These are phyloP conservation scores for Brachionus asplanchnoidis DNA, from an alignment of 1,140 invertebrate genomes.

Conservation along the genomic window DNA sequence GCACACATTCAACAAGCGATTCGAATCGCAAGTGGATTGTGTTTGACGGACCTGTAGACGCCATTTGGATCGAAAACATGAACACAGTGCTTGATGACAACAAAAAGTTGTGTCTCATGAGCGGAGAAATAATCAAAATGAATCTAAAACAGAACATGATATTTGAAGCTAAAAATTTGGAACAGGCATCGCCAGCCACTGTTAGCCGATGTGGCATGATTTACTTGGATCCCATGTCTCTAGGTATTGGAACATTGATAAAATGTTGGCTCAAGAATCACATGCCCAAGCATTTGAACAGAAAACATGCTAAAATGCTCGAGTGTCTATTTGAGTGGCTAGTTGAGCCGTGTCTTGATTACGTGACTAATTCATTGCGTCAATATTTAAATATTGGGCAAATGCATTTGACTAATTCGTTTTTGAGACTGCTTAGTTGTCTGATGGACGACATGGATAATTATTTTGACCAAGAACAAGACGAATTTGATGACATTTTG, in stretches of 20 bases:
- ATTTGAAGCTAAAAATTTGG: constrained; percentile 54
- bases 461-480: constrained; percentile 1
- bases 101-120: constrained; percentile 59
- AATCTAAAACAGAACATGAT: constrained; percentile 53
- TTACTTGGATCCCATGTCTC: constrained; percentile 56
- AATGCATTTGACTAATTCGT: constrained; percentile 65
- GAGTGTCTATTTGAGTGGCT: constrained; percentile 56
- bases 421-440: constrained; percentile 53
- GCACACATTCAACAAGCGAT: constrained; percentile 55
- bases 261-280: constrained; percentile 55
- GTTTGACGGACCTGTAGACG: constrained; percentile 57
- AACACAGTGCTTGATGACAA: constrained; percentile 59
- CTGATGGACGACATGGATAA: constrained; percentile 51
- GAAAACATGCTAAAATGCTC: constrained; percentile 39
- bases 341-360: constrained; percentile 52
- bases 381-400: constrained; percentile 64
- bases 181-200: constrained; percentile 55
- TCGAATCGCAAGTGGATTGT: constrained; percentile 60
- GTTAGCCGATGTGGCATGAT: constrained; percentile 57
- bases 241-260: constrained; percentile 55
- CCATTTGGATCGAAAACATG: constrained; percentile 59
- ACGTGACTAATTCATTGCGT: constrained; percentile 52
- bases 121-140: constrained; percentile 60
- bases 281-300: constrained; percentile 45
- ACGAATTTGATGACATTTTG: background rate